Evolutionary conservation across 2,888 invertebrate genomes (phyloP), one percentile per base, ranked within the genome.

Genomic region (Cheilosia urbana): DNA sequence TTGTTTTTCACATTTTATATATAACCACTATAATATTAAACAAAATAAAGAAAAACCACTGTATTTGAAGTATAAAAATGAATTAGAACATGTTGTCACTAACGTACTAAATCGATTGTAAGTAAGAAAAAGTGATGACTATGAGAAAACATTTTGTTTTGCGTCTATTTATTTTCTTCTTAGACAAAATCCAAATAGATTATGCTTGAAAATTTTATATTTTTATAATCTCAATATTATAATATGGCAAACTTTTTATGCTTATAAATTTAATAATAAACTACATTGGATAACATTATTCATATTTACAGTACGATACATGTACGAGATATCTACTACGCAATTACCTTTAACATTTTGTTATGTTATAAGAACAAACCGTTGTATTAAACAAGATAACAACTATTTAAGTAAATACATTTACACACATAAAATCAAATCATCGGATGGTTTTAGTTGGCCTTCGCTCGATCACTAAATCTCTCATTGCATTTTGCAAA

Each of bases 391-490:
- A 73, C 68, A 71, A 76, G 1, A n/a, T 69, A 72, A 62, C 45
- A 17, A 47, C 53, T 82, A 77, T 77, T 77, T 71, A 68, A 78
- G 49, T 66, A 83, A 72, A 68, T 78, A 58, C 66, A 66, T 76
- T 51, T 57, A 42, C 21, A 53, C 37, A 17, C n/a, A 45, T 17
- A 45, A n/a, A 45, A n/a, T 45, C 17, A 17, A 45, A 17, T 45
- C 37, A 11, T 37, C 37, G 37, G 13, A 13, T 37, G 13, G 13
- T 37, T 13, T 37, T 37, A 37, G 37, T 37, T 37, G 4, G 11
- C 34, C 34, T 37, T 37, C 9, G 13, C 7, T 30, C 30, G 30
- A 7, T 30, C 7, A 30, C 7, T 30, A 30, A 30, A 7, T 30
- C 34, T 11, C 3, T 11, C 11, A 34, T 34, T 9, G 9, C 30